Base-by-base conservation (phyloP, 1,140 invertebrate genomes). In the Cotesia typhae region DNA sequence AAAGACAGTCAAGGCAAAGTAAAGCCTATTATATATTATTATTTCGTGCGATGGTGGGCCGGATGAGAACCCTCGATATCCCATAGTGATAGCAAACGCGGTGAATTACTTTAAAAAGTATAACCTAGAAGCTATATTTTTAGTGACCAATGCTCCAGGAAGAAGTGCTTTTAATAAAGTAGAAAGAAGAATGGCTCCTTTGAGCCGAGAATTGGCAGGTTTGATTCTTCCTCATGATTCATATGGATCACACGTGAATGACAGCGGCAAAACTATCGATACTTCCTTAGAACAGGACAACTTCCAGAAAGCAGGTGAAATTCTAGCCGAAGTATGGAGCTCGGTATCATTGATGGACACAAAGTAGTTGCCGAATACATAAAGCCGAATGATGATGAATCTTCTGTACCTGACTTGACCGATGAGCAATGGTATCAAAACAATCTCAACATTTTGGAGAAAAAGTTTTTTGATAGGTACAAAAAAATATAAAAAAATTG, bases 21-120 rank as follows among this genome's bases (percentile, higher is more conserved):
- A 10, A 87, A 87, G 78, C 84, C 84, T 51, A 75, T 87, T 14
- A 14, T 14, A 14, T 70, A 51, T 86, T 72, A 70, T 85, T 12
- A 79, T 87, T 75, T 77, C 81, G 55, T 71, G 72, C 70, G 83
- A 87, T 76, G 80, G 83, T 55, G 81, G 85, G 14, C 83, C 85
- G 6, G 84, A 88, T 72, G 81, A 87, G 80, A 86, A 85, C 70
- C 86, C 85, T 52, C 67, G 83, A 63, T 84, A 86, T 79, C 47
- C 41, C 17, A 80, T 83, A 75, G 79, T 83, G 10, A 85, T 86
- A 55, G 47, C 55, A 4, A 35, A 67, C 67, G 83, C 80, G 52
- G 78, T 83, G 70, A 14, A 81, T 4, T 75, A 81, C 70, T 87
- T 87, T 77, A 67, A 70, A 37, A 70, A 77, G 63, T 72, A 78